phyloP scores from a whole-genome alignment of 2,888 invertebrate species.

The Linnaemya tessellans region DNA sequence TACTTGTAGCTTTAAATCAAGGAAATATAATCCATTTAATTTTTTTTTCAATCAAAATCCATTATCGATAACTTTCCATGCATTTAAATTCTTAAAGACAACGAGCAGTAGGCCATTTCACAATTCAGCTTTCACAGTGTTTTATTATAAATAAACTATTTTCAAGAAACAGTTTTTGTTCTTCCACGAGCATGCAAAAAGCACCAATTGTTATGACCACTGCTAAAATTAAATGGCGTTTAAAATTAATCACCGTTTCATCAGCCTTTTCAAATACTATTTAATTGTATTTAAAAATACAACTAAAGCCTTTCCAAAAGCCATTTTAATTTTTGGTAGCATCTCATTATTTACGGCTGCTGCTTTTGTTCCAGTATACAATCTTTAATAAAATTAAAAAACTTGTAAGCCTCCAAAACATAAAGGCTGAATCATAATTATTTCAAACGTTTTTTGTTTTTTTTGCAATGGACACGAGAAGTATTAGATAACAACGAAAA shows the following conservation, averaged over 20 bases:
- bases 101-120: no score
- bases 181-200: not conserved
- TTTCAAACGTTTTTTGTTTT: constrained; percentile 48
- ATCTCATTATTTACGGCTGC: constrained; percentile 60
- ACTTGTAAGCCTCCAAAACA: constrained; percentile 51
- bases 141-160: no score
- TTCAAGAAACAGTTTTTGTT: no score
- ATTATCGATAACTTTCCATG: no score
- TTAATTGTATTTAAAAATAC: not conserved
- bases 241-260: constrained; percentile 8
- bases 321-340: constrained; percentile 36
- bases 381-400: constrained; percentile 36
- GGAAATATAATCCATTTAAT: no score
- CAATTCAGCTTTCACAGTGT: no score
- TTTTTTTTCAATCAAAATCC: no score
- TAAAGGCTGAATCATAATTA: constrained; percentile 57
- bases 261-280: constrained; percentile 1
- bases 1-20: no score
- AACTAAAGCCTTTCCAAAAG: constrained; percentile 55
- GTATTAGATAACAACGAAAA: not conserved
- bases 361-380: constrained; percentile 43
- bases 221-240: not conserved
- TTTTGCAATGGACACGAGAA: constrained; percentile 56
- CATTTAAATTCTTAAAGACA: no score
- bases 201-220: not conserved